phyloP scores from a whole-genome alignment of 2,888 invertebrate species.

The Atherix ibis region DNA sequence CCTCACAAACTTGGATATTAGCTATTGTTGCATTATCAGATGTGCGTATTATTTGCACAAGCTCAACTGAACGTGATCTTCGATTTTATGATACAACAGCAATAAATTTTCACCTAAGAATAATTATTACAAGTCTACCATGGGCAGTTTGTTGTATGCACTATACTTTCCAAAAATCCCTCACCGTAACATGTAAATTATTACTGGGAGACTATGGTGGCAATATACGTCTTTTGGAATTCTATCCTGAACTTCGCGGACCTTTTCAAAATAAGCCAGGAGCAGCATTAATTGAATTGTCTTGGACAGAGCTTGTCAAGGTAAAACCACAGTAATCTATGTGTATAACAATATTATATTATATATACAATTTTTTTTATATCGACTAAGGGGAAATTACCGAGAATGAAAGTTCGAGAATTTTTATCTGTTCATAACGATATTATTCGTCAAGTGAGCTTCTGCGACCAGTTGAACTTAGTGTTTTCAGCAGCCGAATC shows the following conservation, averaged over 20 bases:
- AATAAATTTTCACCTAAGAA: conserved; percentile 52
- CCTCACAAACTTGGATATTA: conserved; percentile 54
- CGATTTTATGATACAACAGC: conserved; percentile 67
- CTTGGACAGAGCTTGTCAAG: conserved; percentile 41
- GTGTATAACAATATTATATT: not conserved
- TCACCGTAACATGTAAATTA: conserved; percentile 33
- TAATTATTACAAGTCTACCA: conserved; percentile 46
- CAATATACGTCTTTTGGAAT: conserved; percentile 45
- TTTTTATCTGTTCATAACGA: conserved; percentile 43
- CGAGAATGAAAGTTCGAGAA: conserved; percentile 38
- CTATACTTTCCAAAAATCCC: conserved; percentile 20
- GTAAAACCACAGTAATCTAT: conserved; percentile 18
- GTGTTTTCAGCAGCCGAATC: conserved; percentile 54
- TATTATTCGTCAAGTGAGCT: conserved; percentile 55
- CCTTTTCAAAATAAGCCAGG: conserved; percentile 55
- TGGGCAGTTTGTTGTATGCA: conserved; percentile 24
- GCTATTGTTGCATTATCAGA: conserved; percentile 60
- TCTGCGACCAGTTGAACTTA: conserved; percentile 46
- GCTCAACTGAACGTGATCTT: conserved; percentile 61
- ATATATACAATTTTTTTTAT: conserved; percentile 1
- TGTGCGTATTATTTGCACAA: conserved; percentile 58
- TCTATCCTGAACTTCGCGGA: conserved; percentile 44
- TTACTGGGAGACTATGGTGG: conserved; percentile 63
- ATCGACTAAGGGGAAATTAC: conserved; percentile 31
- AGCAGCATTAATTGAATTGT: conserved; percentile 39